Evolutionary conservation across 1,140 invertebrate genomes (phyloP), one percentile per base, ranked within the genome.

Genomic region (Bombus breviceps): DNA sequence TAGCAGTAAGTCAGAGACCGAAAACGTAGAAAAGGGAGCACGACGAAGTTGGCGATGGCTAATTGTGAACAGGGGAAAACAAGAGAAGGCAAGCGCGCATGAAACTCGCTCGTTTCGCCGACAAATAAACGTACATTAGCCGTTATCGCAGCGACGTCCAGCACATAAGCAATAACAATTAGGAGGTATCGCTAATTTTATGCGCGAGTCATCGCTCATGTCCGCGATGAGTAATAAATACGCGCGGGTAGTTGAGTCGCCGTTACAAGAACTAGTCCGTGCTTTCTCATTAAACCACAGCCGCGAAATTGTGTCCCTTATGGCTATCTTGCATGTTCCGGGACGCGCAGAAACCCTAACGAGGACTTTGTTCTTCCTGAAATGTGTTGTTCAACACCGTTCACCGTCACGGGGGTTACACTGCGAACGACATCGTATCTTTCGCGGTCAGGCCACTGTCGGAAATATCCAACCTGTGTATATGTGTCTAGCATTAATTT

Each of bases 141-240:
- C 79, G 78, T 62, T 85, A 85, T 85, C 83, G 78, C 78, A 69
- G 37, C 71, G 69, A 74, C 71, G 79, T 81, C 79, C 84, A 79
- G 90, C 90, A 47, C 76, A 91, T 93, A 92, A 92, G 93, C 93
- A 93, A 94, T 94, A 94, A 94, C 93, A 94, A 93, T 93, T 94
- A 94, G 92, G 90, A 89, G 88, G 75, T 93, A 93, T 94, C 92
- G 90, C 92, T 94, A 94, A 93, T 94, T 93, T 94, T 93, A 94
- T 93, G 92, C 92, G 87, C 92, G 89, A 91, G 90, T 91, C 90
- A 93, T 92, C 86, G 78, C 83, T 92, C 89, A 91, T 73, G 88
- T 34, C 88, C 68, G 66, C 64, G 71, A 37, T 22, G 43, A 53
- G 86, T 72, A 89, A 92, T 91, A 90, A 92, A 91, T 91, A 92